Conservation (phyloP, 2,797 vertebrate genomes). For the Epinephelus malabaricus region DNA sequence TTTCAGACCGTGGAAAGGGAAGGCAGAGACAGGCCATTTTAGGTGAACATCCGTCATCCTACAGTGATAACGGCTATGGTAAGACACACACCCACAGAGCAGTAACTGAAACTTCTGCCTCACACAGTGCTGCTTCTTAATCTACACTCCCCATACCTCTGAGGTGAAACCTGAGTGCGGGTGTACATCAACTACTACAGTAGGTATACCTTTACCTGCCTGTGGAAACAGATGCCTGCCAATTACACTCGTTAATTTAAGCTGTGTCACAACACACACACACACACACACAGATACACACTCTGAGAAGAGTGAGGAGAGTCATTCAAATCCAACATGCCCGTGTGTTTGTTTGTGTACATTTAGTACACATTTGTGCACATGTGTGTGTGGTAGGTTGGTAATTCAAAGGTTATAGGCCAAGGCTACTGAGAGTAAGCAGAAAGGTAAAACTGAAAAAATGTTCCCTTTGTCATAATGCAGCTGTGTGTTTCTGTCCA, state of each 20-base stretch:
- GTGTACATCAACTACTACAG: conserved; percentile 14
- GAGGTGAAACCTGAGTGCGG: conserved; percentile 13
- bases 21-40: conserved; percentile 96
- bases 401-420: not conserved
- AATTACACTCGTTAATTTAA: conserved; percentile 17
- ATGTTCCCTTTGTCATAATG: too few relatives aligned
- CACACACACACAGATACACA: not conserved
- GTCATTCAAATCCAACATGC: not conserved
- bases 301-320: too few relatives aligned
- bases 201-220: conserved; percentile 20
- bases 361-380: too few relatives aligned
- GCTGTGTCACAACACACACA: not conserved
- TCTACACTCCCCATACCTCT: conserved; percentile 27
- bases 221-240: conserved; percentile 30
- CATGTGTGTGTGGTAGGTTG: not conserved
- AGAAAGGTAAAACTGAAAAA: too few relatives aligned
- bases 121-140: conserved; percentile 24
- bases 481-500: too few relatives aligned
- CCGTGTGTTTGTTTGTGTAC: too few relatives aligned
- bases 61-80: conserved; percentile 96
- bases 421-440: not conserved
- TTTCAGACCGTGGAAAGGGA: conserved; percentile 94
- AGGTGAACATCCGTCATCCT: conserved; percentile 97
- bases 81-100: conserved; percentile 71
- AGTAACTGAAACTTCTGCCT: conserved; percentile 30